A percentile compares a stretch with the other conserved stretches of the same genome.
phyloP scores from a whole-genome alignment of 2,797 vertebrate genomes.

The Enteromius trimaculatus region DNA sequence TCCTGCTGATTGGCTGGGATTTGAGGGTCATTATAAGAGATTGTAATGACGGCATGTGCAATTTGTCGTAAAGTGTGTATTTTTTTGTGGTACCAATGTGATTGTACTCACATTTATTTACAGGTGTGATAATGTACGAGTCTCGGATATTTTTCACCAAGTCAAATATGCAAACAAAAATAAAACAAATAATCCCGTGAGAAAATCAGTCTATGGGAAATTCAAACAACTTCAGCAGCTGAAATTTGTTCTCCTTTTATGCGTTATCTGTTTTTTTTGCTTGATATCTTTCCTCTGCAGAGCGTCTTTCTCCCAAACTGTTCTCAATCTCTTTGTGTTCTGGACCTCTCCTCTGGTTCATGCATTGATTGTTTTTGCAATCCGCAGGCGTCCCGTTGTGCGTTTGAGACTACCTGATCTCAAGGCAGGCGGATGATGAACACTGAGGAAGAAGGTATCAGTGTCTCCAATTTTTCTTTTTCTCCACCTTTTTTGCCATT shows the following conservation, averaged over 20 bases:
- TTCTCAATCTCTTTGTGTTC: conserved; percentile 43
- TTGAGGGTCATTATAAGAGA: not conserved
- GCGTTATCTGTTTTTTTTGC: conserved; percentile 54
- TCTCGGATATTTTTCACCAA: conserved; percentile 20
- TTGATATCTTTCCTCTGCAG: conserved; percentile 15
- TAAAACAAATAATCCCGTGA: not conserved
- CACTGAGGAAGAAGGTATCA: conserved; percentile 48
- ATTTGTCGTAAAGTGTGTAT: not conserved
- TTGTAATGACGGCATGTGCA: conserved; percentile 1
- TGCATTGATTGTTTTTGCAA: conserved; percentile 56
- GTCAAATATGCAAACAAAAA: conserved; percentile 30
- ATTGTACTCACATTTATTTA: not conserved
- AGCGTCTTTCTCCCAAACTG: conserved; percentile 6
- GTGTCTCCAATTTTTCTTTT: conserved; percentile 67
- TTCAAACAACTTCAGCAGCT: conserved; percentile 38
- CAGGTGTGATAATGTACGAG: not conserved
- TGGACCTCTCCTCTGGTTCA: not conserved
- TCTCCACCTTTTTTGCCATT: conserved; percentile 68
- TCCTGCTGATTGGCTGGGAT: conserved; percentile 40
- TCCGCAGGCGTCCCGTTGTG: conserved; percentile 70
- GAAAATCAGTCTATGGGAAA: conserved; percentile 15
- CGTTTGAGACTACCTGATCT: conserved; percentile 59
- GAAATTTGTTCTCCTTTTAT: conserved; percentile 33
- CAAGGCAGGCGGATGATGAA: not conserved
- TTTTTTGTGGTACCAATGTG: not conserved